These are phyloP conservation scores for Sebastes elongatus DNA, from an alignment of 2,797 vertebrate species.

Conservation along the genomic window DNA sequence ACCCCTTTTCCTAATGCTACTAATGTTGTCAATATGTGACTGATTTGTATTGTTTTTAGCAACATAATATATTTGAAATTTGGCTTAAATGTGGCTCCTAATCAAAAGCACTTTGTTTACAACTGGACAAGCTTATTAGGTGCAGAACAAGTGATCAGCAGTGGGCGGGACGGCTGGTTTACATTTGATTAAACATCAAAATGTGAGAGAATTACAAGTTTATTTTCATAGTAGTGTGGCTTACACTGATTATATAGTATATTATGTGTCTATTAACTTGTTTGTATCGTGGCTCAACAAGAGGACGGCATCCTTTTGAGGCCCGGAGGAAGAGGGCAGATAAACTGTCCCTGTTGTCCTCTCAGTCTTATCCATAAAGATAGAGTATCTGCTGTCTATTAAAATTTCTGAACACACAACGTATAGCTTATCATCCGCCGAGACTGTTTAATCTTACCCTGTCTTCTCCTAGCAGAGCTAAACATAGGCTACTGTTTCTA, in stretches of 20 bases:
- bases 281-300: not conserved
- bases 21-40: not conserved
- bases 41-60: not conserved
- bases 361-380: conserved; percentile 45
- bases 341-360: not conserved
- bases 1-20: not conserved
- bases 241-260: not conserved
- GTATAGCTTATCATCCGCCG: conserved; percentile 42
- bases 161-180: accelerated
- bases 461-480: conserved; percentile 43
- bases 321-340: not conserved
- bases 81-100: not conserved
- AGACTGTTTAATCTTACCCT: conserved; percentile 21
- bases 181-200: not conserved
- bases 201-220: accelerated
- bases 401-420: conserved; percentile 17
- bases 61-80: not conserved
- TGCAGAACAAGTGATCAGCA: not conserved
- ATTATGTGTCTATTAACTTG: not conserved
- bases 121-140: not conserved
- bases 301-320: not conserved
- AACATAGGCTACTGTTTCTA: conserved; percentile 63
- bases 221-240: not conserved
- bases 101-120: not conserved
- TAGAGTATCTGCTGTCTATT: conserved; percentile 42